Base-by-base conservation (phyloP, 23 tunicate species). In the Oikopleura albicans region DNA sequence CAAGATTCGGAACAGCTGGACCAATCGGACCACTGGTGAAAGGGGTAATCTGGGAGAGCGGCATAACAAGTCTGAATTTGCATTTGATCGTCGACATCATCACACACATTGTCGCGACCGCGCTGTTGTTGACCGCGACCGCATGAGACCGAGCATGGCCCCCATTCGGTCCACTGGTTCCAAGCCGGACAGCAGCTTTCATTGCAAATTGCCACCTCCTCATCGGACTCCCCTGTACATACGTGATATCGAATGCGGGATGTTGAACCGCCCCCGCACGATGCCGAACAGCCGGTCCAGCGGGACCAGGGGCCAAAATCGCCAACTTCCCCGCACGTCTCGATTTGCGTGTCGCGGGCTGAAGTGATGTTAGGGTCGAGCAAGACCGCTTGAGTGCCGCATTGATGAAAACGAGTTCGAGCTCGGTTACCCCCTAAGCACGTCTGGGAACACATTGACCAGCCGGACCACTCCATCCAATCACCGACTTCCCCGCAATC, bases 201-300 rank as follows among this genome's bases (percentile, higher is more conserved):
- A 39, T 85, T 86, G 76, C 98, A 94, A 35, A 75, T 35, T n/a
- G 39, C 79, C 0, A 87, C 76, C 38, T 90, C 97, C 0, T 0
- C 37, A 29, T 86, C 90, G 0, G 39, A 41, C 37, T 84, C 85
- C 39, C 76, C 28, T 34, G 39, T 75, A 76, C 98, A 94, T 28
- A 88, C 57, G 85, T 90, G 89, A 39, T 84, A 28, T 85, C 98
- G 83, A 8, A 63, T 41, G 28, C 93, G 71, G 4, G 84, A 39
- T 66, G 76, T 85, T 41, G 83, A n/a, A 59, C 98, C 98, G 0
- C 91, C 94, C 1, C 98, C 98, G 84, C 98, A 94, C 0, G 94
- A 85, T 38, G 40, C 76, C 29, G 89, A 39, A 75, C 98, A 94
- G 40, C 57, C 39, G 34, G 89, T 40, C 94, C 94, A 94, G 29